phyloP scores from a whole-genome alignment of 1,140 invertebrate species.

The Forficula auricularia region DNA sequence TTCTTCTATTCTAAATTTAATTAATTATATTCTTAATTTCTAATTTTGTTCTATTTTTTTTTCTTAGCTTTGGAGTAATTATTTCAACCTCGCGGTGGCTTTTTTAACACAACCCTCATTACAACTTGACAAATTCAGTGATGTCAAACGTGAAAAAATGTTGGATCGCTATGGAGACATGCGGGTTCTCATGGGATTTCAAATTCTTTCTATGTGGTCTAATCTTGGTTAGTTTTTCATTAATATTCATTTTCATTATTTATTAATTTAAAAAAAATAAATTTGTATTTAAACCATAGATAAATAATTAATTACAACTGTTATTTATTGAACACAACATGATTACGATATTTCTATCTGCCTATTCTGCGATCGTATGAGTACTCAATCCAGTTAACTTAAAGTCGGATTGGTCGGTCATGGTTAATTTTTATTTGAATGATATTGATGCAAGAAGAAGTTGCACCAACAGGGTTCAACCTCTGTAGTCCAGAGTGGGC shows the following conservation, averaged over 20 bases:
- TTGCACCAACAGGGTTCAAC: too few species aligned
- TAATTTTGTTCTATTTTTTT: conserved; percentile 9
- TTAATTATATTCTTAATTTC: background rate
- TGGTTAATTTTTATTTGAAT: too few species aligned
- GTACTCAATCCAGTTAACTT: too few species aligned
- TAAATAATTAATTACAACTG: background rate
- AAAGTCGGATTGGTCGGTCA: too few species aligned
- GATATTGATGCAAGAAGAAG: too few species aligned
- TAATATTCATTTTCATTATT: conserved; percentile 2
- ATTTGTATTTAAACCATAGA: conserved; percentile 25
- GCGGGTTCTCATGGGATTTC: conserved; percentile 81
- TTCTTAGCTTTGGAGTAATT: conserved; percentile 70
- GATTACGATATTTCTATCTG: too few species aligned
- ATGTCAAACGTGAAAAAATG: conserved; percentile 58
- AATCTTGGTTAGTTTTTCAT: conserved; percentile 44
- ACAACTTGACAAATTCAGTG: conserved; percentile 69
- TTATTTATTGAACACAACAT: background rate
- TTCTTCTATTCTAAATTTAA: too few species aligned
- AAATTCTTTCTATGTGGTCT: conserved; percentile 88
- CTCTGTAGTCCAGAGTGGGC: too few species aligned
- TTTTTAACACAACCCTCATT: conserved; percentile 75
- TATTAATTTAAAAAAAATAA: conserved; percentile 15
- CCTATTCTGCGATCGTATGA: too few species aligned
- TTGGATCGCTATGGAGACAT: conserved; percentile 75
- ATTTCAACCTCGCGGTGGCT: conserved; percentile 72